These are phyloP conservation scores for Apodemus sylvaticus DNA, from an alignment of 2,113 vertebrate species.

Conservation along the genomic window DNA sequence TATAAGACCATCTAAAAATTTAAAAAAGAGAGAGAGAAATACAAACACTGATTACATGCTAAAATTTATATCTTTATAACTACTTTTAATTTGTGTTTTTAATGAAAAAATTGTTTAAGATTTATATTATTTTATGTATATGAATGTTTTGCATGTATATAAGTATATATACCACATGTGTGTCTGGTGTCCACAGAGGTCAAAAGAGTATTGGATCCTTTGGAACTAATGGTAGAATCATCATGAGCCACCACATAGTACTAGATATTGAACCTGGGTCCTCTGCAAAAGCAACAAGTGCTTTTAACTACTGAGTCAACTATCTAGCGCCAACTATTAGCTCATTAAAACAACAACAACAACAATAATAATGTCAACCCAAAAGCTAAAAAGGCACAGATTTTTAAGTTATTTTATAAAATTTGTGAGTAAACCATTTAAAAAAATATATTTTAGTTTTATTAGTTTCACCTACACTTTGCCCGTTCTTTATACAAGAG, in stretches of 20 bases:
- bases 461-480: neutral
- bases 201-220: neutral
- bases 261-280: neutral
- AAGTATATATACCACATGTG: neutral
- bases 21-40: neutral
- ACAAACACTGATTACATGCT: neutral
- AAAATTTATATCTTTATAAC: slow-evolving; percentile 19
- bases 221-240: neutral
- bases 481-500: neutral
- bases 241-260: neutral
- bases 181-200: neutral
- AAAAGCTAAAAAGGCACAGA: slow-evolving; percentile 23
- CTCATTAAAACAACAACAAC: neutral
- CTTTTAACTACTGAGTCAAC: neutral
- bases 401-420: slow-evolving; percentile 49
- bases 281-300: neutral
- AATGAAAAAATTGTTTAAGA: neutral
- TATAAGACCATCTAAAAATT: neutral
- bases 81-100: neutral
- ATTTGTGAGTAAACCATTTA: neutral
- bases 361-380: neutral
- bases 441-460: slow-evolving; percentile 6
- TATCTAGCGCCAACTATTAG: neutral
- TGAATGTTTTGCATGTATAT: neutral
- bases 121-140: neutral